Evolutionary conservation across 2,797 vertebrate genomes (phyloP).

Genomic region (Lophotriccus pileatus): DNA sequence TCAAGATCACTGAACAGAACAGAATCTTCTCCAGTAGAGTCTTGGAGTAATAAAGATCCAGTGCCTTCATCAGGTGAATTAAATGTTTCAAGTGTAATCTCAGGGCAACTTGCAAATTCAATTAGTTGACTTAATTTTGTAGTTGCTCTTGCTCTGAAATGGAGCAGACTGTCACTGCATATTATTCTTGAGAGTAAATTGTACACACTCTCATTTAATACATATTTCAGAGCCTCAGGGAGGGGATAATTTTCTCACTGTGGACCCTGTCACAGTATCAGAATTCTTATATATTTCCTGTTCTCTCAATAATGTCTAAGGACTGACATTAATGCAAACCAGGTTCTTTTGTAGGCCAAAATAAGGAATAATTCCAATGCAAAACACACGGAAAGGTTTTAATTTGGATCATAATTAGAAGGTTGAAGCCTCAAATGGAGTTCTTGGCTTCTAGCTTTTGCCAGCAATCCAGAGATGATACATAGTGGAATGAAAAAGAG

Average conservation of each 20-base stretch:
- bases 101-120: slow-evolving; percentile 28
- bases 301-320: not conserved
- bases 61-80: slow-evolving; percentile 53
- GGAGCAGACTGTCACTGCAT: not conserved
- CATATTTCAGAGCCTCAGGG: not conserved
- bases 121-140: slow-evolving; percentile 23
- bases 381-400: not conserved
- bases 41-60: not conserved
- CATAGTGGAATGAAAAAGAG: not conserved
- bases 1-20: not conserved
- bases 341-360: not conserved
- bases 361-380: not conserved
- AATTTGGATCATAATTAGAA: not conserved
- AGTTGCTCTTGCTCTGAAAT: not conserved
- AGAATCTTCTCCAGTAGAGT: not conserved
- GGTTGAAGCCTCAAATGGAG: not conserved
- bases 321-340: not conserved
- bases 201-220: not conserved
- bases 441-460: not conserved
- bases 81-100: not conserved
- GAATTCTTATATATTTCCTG: not conserved
- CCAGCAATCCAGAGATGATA: not conserved
- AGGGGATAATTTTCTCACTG: not conserved
- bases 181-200: not conserved
- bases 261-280: not conserved